These are phyloP conservation scores for Zaprionus ghesquierei DNA, from an alignment of 1,140 invertebrate genomes.

Conservation along the genomic window DNA sequence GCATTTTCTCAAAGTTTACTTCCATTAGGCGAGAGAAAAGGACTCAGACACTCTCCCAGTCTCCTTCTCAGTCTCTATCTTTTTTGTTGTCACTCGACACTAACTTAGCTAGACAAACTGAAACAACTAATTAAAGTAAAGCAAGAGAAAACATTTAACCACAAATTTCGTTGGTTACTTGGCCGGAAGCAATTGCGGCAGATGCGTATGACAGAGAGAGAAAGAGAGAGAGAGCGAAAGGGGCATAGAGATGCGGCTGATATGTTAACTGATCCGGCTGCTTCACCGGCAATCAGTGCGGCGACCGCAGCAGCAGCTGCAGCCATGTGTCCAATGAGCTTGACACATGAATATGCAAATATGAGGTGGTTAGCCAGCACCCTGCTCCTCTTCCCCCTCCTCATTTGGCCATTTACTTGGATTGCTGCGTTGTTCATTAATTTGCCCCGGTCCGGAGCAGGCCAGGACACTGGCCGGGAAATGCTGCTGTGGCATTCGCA, in stretches of 20 bases:
- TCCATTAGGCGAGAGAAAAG: conserved; percentile 51
- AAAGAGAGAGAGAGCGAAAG: conserved; percentile 16
- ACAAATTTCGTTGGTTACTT: conserved; percentile 65
- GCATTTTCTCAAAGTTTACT: conserved; percentile 74
- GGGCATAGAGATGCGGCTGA: neutral
- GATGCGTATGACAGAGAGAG: conserved; percentile 7
- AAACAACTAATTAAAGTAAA: conserved; percentile 77
- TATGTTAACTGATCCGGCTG: conserved; percentile 19
- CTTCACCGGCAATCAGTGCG: conserved; percentile 14
- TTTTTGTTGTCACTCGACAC: conserved; percentile 47
- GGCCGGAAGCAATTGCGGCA: conserved; percentile 63
- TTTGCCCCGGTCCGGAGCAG: conserved; percentile 33
- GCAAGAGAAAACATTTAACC: conserved; percentile 58
- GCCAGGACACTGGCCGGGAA: conserved; percentile 3
- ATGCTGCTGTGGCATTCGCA: conserved; percentile 24
- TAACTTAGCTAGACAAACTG: conserved; percentile 71
- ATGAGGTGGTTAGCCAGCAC: conserved; percentile 49
- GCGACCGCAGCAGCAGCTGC: conserved; percentile 6
- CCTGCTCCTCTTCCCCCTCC: conserved; percentile 4
- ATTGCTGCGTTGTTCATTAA: conserved; percentile 72
- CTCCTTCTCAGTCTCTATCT: conserved; percentile 5
- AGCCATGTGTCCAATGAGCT: conserved; percentile 7
- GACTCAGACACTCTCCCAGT: neutral
- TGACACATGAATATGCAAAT: conserved; percentile 77
- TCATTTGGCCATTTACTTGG: conserved; percentile 48